phyloP scores from a whole-genome alignment of 2,888 invertebrate genomes.

The Polyploca ridens region DNA sequence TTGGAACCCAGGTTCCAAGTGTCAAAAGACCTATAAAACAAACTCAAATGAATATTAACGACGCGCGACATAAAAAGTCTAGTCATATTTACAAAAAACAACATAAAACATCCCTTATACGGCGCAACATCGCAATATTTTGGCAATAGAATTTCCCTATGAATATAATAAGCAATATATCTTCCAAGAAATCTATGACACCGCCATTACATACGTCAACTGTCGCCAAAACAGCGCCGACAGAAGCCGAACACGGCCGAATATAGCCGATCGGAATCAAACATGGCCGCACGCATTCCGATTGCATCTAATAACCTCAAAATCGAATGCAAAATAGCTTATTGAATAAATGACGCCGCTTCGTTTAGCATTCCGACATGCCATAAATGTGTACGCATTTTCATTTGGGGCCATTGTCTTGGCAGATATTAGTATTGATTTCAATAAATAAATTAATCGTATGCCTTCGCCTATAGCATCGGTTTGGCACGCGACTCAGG shows the following conservation, averaged over 20 bases:
- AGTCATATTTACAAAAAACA: conserved; percentile 28
- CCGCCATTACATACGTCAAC: conserved; percentile 68
- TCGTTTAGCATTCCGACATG: conserved; percentile 81
- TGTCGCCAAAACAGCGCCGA: conserved; percentile 62
- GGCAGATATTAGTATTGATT: conserved; percentile 83
- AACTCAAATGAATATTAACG: conserved; percentile 20
- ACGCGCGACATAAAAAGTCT: conserved; percentile 23
- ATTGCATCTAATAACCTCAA: conserved; percentile 85
- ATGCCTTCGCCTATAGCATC: conserved; percentile 76
- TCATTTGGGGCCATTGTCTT: conserved; percentile 83
- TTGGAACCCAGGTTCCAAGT: not conserved
- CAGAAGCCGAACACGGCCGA: conserved; percentile 65
- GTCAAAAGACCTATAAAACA: conserved; percentile 11
- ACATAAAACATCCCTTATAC: conserved; percentile 32
- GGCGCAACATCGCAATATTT: conserved; percentile 36
- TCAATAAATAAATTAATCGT: conserved; percentile 84
- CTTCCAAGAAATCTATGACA: conserved; percentile 72
- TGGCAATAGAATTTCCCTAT: conserved; percentile 58
- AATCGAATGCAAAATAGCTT: conserved; percentile 82
- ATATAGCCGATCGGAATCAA: conserved; percentile 69
- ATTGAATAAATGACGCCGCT: conserved; percentile 81
- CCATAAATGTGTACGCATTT: conserved; percentile 81
- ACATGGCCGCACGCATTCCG: conserved; percentile 80
- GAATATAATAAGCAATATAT: conserved; percentile 53
- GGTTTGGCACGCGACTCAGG: conserved; percentile 79